Percentiles rank a stretch among this genome's conserved stretches.
Evolutionary conservation across 2,113 vertebrate genomes (phyloP).

Genomic region (Mirounga angustirostris): DNA sequence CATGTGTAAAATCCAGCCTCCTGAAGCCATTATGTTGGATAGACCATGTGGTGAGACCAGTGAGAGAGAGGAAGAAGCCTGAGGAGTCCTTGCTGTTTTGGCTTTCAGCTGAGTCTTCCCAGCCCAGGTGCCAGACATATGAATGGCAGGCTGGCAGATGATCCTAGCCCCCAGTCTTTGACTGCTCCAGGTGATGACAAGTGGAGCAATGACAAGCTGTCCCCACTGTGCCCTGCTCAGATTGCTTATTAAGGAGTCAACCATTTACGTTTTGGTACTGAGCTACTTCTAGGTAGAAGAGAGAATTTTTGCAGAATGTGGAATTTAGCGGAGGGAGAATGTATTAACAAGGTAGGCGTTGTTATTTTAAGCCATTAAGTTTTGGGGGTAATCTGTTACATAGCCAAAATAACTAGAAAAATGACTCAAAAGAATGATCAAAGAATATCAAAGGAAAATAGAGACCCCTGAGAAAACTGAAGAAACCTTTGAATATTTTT

Average conservation of each 20-base stretch:
- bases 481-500: slow-evolving; percentile 31
- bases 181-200: background rate
- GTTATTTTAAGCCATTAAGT: background rate
- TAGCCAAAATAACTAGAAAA: background rate
- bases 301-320: background rate
- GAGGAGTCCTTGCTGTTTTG: background rate
- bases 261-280: background rate
- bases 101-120: background rate
- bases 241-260: background rate
- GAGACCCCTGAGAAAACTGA: slow-evolving; percentile 12
- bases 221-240: background rate
- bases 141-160: background rate
- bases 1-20: background rate
- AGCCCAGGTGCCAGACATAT: background rate
- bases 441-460: slow-evolving; percentile 25
- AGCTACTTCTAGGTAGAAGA: background rate
- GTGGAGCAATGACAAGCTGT: background rate
- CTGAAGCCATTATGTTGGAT: background rate
- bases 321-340: background rate
- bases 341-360: background rate
- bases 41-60: background rate
- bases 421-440: background rate
- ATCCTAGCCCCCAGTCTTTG: background rate
- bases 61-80: background rate
- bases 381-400: background rate